Evolutionary conservation across 2,113 vertebrate species (phyloP).

Genomic region (Chascanopsetta lugubris): DNA sequence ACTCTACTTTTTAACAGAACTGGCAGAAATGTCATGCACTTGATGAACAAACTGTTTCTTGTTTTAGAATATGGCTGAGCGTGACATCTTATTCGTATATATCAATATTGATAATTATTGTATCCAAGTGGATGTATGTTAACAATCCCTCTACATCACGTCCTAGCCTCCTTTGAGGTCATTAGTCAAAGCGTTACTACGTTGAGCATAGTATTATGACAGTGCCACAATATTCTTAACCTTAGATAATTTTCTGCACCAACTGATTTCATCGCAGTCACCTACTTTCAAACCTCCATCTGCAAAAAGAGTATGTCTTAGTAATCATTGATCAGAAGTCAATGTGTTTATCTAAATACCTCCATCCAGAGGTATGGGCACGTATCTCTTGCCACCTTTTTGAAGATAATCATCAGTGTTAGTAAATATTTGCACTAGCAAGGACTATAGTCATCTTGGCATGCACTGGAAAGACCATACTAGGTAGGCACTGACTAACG

Average conservation of each 20-base stretch:
- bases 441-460: constrained; percentile 46
- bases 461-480: constrained; percentile 60
- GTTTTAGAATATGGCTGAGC: constrained; percentile 13
- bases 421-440: neutral
- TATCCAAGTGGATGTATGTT: constrained; percentile 5
- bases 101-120: constrained; percentile 20
- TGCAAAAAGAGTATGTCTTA: neutral
- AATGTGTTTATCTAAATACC: neutral
- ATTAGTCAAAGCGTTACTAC: no score
- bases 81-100: constrained; percentile 31
- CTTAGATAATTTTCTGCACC: neutral
- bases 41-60: constrained; percentile 5
- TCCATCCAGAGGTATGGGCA: neutral
- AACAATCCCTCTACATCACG: neutral
- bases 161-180: neutral
- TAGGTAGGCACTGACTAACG: constrained; percentile 82
- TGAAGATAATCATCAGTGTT: neutral
- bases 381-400: neutral
- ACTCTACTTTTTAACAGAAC: constrained; percentile 2
- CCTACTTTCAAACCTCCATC: neutral
- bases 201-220: no score
- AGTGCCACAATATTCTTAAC: no score
- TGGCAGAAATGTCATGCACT: constrained; percentile 5
- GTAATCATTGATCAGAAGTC: neutral
- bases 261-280: neutral